phyloP scores from a whole-genome alignment of 2,797 vertebrate genomes.

The Epinephelus awoara region DNA sequence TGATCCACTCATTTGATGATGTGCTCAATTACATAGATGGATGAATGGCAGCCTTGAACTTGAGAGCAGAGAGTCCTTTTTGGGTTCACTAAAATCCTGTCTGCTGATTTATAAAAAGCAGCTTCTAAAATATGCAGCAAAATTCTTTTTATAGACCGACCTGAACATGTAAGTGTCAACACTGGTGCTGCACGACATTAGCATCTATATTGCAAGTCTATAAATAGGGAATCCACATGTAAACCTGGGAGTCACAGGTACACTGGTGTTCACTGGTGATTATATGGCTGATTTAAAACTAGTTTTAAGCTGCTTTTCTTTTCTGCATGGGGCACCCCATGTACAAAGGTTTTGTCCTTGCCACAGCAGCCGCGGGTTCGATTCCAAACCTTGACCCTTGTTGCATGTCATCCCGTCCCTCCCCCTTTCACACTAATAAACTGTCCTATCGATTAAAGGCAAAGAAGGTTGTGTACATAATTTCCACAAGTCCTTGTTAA shows the following conservation, averaged over 20 bases:
- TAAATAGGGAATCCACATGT: neutral
- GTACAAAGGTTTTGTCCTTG: no score
- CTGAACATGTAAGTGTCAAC: neutral
- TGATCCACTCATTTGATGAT: constrained; percentile 71
- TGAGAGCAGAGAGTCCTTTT: constrained; percentile 10
- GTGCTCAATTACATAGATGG: constrained; percentile 72
- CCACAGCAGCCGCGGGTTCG: no score
- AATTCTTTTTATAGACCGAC: neutral
- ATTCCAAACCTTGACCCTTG: no score
- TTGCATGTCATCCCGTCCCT: no score
- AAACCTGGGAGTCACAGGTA: neutral
- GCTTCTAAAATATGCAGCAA: constrained; percentile 19
- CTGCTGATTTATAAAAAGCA: constrained; percentile 26
- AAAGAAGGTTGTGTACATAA: no score
- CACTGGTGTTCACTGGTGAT: neutral
- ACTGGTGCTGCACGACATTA: neutral
- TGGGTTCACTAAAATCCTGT: constrained; percentile 21
- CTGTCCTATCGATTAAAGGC: no score
- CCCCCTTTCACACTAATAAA: no score
- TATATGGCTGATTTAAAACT: neutral
- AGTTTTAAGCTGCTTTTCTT: neutral
- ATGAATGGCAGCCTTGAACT: constrained; percentile 66
- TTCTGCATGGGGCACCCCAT: no score
- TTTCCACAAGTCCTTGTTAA: no score
- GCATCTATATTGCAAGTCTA: neutral